phyloP scores from a whole-genome alignment of 2,113 vertebrate species.

The Thunnus thynnus region DNA sequence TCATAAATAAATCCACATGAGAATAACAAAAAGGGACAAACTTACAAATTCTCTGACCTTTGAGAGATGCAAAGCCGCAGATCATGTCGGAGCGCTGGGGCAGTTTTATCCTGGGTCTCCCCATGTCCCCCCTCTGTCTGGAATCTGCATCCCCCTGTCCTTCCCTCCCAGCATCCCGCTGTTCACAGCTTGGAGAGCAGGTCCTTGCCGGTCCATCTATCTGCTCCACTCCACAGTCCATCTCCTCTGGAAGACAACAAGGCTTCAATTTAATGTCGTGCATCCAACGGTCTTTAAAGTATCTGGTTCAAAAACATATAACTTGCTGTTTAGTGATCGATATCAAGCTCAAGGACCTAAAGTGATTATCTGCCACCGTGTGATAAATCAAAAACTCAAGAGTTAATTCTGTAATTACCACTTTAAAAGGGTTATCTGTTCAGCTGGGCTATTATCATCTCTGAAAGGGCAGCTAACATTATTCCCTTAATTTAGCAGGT shows the following conservation, averaged over 20 bases:
- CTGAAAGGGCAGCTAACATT: too few species aligned
- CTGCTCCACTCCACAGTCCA: constrained; percentile 95
- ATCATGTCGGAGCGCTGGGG: constrained; percentile 97
- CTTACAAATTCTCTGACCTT: constrained; percentile 88
- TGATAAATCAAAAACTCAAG: too few species aligned
- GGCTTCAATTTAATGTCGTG: neutral
- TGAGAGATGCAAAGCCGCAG: constrained; percentile 95
- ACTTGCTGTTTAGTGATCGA: too few species aligned
- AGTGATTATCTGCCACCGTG: too few species aligned
- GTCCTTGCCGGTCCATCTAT: constrained; percentile 88
- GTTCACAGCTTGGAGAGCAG: constrained; percentile 86
- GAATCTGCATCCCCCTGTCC: constrained; percentile 70
- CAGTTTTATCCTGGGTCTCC: constrained; percentile 87
- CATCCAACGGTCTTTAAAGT: neutral
- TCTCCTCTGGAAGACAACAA: constrained; percentile 78
- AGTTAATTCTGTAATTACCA: too few species aligned
- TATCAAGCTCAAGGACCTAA: too few species aligned
- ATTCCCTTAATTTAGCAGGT: too few species aligned
- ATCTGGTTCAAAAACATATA: neutral
- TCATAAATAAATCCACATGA: constrained; percentile 10
- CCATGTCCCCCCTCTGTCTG: constrained; percentile 82
- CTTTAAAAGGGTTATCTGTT: too few species aligned
- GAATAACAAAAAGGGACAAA: constrained; percentile 50
- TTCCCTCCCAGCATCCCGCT: constrained; percentile 90
- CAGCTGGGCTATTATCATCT: too few species aligned